Conservation (phyloP, 2,113 vertebrate species). For the Osmerus mordax region DNA sequence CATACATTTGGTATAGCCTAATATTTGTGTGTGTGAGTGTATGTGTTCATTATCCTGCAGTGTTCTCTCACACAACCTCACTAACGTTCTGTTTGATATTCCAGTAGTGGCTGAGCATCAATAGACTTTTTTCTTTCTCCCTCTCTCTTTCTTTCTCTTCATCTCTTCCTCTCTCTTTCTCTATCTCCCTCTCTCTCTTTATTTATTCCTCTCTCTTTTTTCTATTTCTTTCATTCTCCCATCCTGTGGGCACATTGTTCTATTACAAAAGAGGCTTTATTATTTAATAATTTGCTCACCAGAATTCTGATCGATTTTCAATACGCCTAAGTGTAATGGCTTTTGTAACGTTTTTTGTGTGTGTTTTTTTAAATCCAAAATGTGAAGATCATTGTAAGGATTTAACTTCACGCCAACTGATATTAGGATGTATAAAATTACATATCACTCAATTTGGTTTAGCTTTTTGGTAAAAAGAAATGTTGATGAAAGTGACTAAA, state of each 20-base stretch:
- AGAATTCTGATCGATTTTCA: conserved; percentile 71
- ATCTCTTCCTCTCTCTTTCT: neutral
- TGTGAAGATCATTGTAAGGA: too few relatives aligned
- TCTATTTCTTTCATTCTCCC: conserved; percentile 49
- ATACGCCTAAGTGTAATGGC: conserved; percentile 37
- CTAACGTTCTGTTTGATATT: conserved; percentile 98
- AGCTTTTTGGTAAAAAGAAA: too few relatives aligned
- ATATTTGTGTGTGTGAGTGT: too few relatives aligned
- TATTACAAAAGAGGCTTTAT: conserved; percentile 79
- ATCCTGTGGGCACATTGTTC: conserved; percentile 77
- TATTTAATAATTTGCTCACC: conserved; percentile 79
- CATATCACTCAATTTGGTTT: too few relatives aligned
- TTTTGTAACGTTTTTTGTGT: too few relatives aligned
- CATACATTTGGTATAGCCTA: neutral
- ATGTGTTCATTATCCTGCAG: too few relatives aligned
- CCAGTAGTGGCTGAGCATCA: conserved; percentile 79
- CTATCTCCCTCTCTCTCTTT: conserved; percentile 1
- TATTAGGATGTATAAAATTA: too few relatives aligned
- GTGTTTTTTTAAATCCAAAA: too few relatives aligned
- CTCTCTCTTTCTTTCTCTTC: conserved; percentile 60
- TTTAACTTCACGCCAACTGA: too few relatives aligned
- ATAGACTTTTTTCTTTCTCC: conserved; percentile 70
- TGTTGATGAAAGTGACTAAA: too few relatives aligned
- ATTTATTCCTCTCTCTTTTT: too few relatives aligned
- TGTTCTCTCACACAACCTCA: conserved; percentile 84